Evolutionary conservation across 2,113 vertebrate genomes (phyloP), one percentile per base, ranked within the genome.

Genomic region (Fregetta grallaria): DNA sequence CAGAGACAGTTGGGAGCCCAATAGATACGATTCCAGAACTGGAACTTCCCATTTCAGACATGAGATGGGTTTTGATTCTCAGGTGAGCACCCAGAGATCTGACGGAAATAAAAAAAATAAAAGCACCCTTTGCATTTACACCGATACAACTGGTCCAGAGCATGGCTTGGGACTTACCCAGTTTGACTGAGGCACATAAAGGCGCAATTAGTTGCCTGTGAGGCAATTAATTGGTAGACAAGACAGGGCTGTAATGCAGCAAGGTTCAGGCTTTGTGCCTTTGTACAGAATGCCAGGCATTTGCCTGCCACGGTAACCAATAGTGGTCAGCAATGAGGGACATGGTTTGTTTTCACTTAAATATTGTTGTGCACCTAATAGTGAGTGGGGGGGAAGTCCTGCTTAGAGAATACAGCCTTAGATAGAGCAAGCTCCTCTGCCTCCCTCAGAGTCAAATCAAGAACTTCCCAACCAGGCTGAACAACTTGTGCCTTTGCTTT

Each of bases 1-100:
- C 36, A 85, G 86, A 86, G 86, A 56, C 44, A 80, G 62, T 17
- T 72, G 62, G 86, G n/a, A 95, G 66, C 22, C 71, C 17, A 81
- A 68, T 61, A 95, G 92, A 95, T 62, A 73, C 0, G 3, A 62
- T 76, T 73, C 58, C 42, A 70, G 62, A 70, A 42, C 50, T 92
- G 47, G n/a, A 76, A 44, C 14, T 49, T 88, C 53, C 30, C 25
- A 29, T 61, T 92, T 94, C 68, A 92, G 65, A 44, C 27, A 71
- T 1, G 3, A 84, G 61, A 47, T 58, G 30, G 38, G 42, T 22
- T 94, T 92, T 68, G 55, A 91, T 88, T 86, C 74, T 55, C 52
- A 76, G 45, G 12, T 53, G 38, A 52, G 32, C 29, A 66, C n/a
- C 17, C 58, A 73, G 49, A 58, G 11, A 45, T 40, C 61, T 23